These are phyloP conservation scores for Busseola fusca DNA, from an alignment of 2,888 invertebrate genomes.

Conservation along the genomic window DNA sequence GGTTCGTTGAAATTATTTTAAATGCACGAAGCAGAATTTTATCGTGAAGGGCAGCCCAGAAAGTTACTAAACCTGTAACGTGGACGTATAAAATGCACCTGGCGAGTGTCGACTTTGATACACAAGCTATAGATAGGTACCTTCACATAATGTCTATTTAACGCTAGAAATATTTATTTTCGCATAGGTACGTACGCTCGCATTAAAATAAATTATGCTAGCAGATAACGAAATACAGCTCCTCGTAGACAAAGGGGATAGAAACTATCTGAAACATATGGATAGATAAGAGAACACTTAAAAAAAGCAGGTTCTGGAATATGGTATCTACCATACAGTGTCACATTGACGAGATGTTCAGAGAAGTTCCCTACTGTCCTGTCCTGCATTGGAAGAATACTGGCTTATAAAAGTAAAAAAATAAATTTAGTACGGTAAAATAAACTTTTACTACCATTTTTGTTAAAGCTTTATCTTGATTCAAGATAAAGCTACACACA, in stretches of 20 bases:
- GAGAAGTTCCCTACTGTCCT: not conserved
- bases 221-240: not conserved
- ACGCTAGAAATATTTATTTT: not conserved
- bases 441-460: not conserved
- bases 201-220: not conserved
- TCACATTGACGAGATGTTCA: not conserved
- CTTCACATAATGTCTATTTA: constrained; percentile 12
- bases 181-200: not conserved
- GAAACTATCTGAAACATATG: not conserved
- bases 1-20: constrained; percentile 19
- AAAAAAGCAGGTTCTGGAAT: not conserved
- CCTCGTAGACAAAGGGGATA: not conserved
- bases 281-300: not conserved
- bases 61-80: constrained; percentile 55
- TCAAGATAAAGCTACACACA: too few species aligned
- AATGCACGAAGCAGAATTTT: constrained; percentile 10
- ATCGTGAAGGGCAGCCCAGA: constrained; percentile 23
- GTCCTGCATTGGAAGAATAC: not conserved
- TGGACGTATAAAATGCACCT: constrained; percentile 71
- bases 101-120: constrained; percentile 58
- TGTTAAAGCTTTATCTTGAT: not conserved
- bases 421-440: not conserved
- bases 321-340: not conserved
- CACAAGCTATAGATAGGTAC: constrained; percentile 15
- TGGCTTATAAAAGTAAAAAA: not conserved